Evolutionary conservation across 2,888 invertebrate species (phyloP).

Genomic region (Dioctria rufipes): DNA sequence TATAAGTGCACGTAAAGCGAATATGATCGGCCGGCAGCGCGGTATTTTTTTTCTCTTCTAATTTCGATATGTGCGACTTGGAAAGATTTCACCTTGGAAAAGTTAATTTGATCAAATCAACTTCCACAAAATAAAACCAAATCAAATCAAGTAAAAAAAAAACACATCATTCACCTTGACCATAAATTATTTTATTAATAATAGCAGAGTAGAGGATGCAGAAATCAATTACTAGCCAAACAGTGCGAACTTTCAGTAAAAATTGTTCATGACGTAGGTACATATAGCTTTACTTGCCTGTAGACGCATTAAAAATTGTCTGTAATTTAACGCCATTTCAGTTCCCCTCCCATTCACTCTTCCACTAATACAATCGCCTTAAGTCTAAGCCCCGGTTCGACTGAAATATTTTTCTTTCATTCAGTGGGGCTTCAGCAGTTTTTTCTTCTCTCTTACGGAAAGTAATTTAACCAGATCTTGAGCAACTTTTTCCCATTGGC

Average conservation of each 20-base stretch:
- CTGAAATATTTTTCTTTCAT: constrained; percentile 43
- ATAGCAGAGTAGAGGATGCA: constrained; percentile 10
- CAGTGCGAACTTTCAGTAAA: constrained; percentile 26
- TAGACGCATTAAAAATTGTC: constrained; percentile 49
- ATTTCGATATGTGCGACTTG: background rate
- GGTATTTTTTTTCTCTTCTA: background rate
- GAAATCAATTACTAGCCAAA: constrained; percentile 30
- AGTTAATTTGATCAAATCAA: background rate
- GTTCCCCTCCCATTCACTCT: constrained; percentile 17
- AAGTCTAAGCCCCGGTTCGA: constrained; percentile 25
- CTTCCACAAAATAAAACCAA: background rate
- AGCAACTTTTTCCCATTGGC: constrained; percentile 51
- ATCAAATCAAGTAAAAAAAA: background rate
- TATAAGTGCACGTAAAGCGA: background rate
- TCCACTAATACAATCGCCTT: constrained; percentile 23
- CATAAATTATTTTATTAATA: constrained; percentile 22
- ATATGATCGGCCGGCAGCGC: background rate
- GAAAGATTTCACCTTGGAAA: background rate
- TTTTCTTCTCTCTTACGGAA: constrained; percentile 35
- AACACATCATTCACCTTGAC: constrained; percentile 34
- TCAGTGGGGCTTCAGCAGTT: constrained; percentile 50
- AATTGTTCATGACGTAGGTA: background rate
- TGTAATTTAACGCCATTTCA: constrained; percentile 45
- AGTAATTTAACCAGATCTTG: constrained; percentile 51
- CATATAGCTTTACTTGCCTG: constrained; percentile 5